Conservation (phyloP, 2,797 vertebrate genomes). For the Periparus ater region DNA sequence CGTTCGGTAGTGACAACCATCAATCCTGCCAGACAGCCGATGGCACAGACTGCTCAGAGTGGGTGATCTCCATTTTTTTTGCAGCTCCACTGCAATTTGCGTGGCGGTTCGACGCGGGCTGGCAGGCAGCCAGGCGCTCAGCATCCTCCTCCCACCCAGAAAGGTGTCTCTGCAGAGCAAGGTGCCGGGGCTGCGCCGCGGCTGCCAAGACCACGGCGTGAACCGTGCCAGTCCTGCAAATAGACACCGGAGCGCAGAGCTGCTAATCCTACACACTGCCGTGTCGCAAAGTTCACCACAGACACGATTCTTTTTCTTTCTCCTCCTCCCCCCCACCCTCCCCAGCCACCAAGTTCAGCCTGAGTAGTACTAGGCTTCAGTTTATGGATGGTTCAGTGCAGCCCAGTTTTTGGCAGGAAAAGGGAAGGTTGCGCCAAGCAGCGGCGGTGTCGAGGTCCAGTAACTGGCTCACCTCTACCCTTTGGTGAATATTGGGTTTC, state of each 20-base stretch:
- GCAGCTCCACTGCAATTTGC: constrained; percentile 43
- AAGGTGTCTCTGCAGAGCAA: constrained; percentile 61
- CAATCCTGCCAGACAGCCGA: constrained; percentile 65
- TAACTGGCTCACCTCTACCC: neutral
- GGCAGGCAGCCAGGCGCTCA: constrained; percentile 31
- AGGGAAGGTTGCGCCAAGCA: neutral
- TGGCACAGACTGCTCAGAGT: constrained; percentile 58
- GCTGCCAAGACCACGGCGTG: constrained; percentile 20
- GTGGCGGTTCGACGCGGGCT: neutral
- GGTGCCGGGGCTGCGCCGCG: neutral
- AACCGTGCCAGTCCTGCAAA: constrained; percentile 43
- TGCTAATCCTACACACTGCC: neutral
- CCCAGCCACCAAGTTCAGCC: neutral
- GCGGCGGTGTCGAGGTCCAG: rapidly evolving
- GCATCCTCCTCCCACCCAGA: constrained; percentile 51
- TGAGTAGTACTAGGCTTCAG: neutral
- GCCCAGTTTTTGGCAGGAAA: neutral
- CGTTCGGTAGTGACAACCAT: constrained; percentile 55
- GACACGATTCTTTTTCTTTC: neutral
- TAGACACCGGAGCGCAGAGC: neutral
- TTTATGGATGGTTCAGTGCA: neutral
- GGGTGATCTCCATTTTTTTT: constrained; percentile 35
- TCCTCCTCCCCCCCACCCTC: neutral
- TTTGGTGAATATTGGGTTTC: constrained; percentile 46
- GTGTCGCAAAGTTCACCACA: neutral